Base-by-base conservation (phyloP, 2,113 vertebrate species). In the Sardina pilchardus region DNA sequence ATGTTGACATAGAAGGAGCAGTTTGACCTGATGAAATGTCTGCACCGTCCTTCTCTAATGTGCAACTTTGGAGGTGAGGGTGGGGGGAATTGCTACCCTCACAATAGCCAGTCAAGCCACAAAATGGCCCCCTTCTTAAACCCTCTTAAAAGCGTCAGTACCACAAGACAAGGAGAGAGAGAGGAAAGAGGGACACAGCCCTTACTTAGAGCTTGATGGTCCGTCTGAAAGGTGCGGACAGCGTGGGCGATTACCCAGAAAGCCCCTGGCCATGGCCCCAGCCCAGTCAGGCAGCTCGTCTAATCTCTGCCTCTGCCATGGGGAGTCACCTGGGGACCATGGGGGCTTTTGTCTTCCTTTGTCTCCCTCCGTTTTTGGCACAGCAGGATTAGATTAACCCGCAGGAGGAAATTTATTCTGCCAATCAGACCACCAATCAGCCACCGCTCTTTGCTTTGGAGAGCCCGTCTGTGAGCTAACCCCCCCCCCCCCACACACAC, bases 341-440 rank as follows among this genome's bases (percentile, higher is more conserved):
- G 56, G 9, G 56, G 21, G 21, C 48, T 53, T 53, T 53, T 53
- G 50, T 53, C 50, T 19, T 17, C 2, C 50, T 4, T 17, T 4
- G 3, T 17, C 16, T 17, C 48, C 17, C 50, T 14, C 45, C 14
- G 19, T 19, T 19, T 53, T 16, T 53, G 50, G n/a, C 50, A 67
- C 34, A 44, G 42, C n/a, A 82, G 56, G 50, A 45, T 34, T 71
- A 6, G 81, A 43, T 21, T 45, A 9, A 81, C 53, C 8, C 30
- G 26, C 26, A 10, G 26, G 63, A 34, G 63, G 63, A 71, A 71
- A 71, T 71, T 30, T 71, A 71, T 10, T 34, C 63, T 50, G 56
- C 43, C 85, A 82, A 67, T 42, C 26, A 48, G 30, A 1, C 42
- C 43, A 24, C 48, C 63, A 50, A 75, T 85, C 84, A 85, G 67